Evolutionary conservation across 2,888 invertebrate species (phyloP).

Genomic region (Phalera bucephala): DNA sequence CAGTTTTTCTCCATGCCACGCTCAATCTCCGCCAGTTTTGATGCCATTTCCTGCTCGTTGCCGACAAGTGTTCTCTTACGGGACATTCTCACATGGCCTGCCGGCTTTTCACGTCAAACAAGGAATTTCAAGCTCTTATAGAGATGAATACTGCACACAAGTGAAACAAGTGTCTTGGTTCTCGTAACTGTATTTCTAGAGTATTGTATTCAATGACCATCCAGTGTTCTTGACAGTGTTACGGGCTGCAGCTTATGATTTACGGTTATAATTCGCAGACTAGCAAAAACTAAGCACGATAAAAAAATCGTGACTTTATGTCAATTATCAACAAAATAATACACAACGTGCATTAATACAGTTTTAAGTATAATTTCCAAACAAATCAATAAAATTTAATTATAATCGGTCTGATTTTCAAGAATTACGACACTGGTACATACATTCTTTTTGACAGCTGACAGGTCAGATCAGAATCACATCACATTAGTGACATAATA

Average conservation of each 20-base stretch:
- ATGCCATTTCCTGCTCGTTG: conserved; percentile 61
- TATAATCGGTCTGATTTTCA: too few species aligned
- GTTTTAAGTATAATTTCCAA: too few species aligned
- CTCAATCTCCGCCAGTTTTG: conserved; percentile 50
- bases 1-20: conserved; percentile 57
- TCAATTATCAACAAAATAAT: too few species aligned
- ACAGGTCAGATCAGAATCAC: too few species aligned
- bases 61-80: conserved; percentile 62
- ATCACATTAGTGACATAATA: too few species aligned
- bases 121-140: conserved; percentile 4
- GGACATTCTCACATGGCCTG: conserved; percentile 69
- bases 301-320: too few species aligned
- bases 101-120: conserved; percentile 11
- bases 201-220: conserved; percentile 10
- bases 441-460: too few species aligned
- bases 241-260: conserved; percentile 12
- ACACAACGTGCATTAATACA: too few species aligned
- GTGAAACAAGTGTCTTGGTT: conserved; percentile 5
- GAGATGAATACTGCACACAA: conserved; percentile 3
- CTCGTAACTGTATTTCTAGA: conserved; percentile 12
- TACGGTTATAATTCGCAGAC: conserved; percentile 17
- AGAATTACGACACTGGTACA: too few species aligned
- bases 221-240: conserved; percentile 13
- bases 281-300: conserved; percentile 7
- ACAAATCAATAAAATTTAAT: too few species aligned